Conservation (phyloP, 2,113 vertebrate genomes). For the Hyperoodon ampullatus region DNA sequence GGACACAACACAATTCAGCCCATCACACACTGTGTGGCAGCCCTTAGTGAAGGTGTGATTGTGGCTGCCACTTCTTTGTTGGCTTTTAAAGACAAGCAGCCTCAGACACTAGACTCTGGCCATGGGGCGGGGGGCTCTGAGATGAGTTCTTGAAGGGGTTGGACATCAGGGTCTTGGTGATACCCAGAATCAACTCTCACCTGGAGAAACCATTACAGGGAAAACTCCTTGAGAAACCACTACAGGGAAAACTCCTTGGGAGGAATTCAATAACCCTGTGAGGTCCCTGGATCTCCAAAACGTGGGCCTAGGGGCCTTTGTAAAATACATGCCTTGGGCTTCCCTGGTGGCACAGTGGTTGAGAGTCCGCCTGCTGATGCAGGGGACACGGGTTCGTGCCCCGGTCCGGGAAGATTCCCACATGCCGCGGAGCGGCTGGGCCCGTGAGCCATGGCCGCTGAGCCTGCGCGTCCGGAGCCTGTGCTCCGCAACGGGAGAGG, state of each 20-base stretch:
- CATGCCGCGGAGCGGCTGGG: no score
- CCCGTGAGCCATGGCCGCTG: no score
- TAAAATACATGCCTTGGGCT: not conserved
- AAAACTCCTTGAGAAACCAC: not conserved
- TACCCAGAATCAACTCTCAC: not conserved
- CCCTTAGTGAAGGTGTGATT: not conserved
- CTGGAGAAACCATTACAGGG: not conserved
- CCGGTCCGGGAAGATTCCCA: no score
- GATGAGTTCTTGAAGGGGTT: not conserved
- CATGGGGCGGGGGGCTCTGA: fast-evolving
- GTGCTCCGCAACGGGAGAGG: no score
- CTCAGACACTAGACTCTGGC: not conserved
- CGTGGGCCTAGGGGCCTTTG: not conserved
- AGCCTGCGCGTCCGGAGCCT: no score
- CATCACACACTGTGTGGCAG: not conserved
- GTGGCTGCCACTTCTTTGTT: not conserved
- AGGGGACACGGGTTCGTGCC: no score
- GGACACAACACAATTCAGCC: not conserved
- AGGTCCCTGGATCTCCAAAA: not conserved
- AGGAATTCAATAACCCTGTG: not conserved
- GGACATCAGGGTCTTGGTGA: not conserved
- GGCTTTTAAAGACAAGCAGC: not conserved
- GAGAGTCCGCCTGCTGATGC: no score
- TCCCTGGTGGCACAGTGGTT: no score
- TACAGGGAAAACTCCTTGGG: not conserved